Evolutionary conservation across 92 coral and sea anemone species (phyloP).

Genomic region (Parazoanthus darwini): DNA sequence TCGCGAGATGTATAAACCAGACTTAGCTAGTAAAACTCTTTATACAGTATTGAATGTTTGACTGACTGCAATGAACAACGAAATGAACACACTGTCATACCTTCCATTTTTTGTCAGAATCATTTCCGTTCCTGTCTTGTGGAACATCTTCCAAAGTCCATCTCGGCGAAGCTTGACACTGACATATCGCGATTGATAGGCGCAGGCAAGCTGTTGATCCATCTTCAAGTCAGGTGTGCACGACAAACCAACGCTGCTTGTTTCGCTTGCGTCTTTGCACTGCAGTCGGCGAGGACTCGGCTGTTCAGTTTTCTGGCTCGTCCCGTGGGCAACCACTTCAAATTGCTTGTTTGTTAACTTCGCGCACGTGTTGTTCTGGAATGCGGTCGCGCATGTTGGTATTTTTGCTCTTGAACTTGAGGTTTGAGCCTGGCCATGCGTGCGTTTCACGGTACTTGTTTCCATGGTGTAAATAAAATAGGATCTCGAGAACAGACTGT

Average conservation of each 20-base stretch:
- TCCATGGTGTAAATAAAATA: conserved; percentile 22
- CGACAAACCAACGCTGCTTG: neutral
- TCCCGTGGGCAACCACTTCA: conserved; percentile 27
- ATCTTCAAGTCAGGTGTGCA: conserved; percentile 4
- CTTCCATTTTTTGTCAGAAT: conserved; percentile 89
- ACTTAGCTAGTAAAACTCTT: too few species aligned
- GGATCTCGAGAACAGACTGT: neutral
- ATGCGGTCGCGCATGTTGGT: conserved; percentile 36
- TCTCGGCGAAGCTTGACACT: conserved; percentile 68
- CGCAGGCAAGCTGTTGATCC: conserved; percentile 43
- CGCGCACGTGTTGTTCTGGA: conserved; percentile 41
- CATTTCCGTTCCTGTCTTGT: conserved; percentile 84
- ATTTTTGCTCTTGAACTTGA: neutral
- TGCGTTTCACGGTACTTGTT: neutral
- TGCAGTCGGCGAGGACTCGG: conserved; percentile 27
- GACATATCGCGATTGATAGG: conserved; percentile 46
- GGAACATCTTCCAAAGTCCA: conserved; percentile 76
- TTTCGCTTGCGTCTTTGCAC: conserved; percentile 5
- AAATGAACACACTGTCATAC: conserved; percentile 51
- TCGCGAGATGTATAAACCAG: neutral
- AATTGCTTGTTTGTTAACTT: conserved; percentile 35
- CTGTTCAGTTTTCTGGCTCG: conserved; percentile 36
- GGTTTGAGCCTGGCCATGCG: conserved; percentile 29
- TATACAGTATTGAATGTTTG: neutral
- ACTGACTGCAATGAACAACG: conserved; percentile 1